Evolutionary conservation across 2,113 vertebrate species (phyloP), one percentile per base, ranked within the genome.

Genomic region (Clarias macrocephalus): DNA sequence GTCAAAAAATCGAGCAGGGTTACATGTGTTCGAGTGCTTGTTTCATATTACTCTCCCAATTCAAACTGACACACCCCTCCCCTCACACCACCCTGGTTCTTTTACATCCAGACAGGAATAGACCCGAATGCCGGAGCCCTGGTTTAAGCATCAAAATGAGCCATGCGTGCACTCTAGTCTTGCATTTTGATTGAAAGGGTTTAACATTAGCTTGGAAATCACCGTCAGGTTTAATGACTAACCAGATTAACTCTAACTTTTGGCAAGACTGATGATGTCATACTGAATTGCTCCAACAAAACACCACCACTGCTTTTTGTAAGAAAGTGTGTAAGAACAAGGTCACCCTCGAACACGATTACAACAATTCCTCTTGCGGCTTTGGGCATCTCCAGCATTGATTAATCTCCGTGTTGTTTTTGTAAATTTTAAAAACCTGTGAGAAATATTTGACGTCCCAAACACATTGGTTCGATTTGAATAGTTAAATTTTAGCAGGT

Each of bases 51-150:
- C 94, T 73, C 72, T 84, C 88, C 91, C 88, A 87, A 92, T 89
- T 86, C 21, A 73, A 88, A 75, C 76, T 88, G 85, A 82, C 70
- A 16, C 84, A 85, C 75, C 62, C n/a, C 75, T 56, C n/a, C 70
- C 12, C 76, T 37, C 76, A 19, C 12, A 3, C 28, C 37, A 86
- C 88, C 65, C 70, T 91, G 84, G 89, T 93, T 84, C 15, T 16
- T 73, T 91, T 91, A 87, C 86, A 70, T 63, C 83, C 18, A 42
- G 90, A 93, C 92, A 92, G 91, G 90, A 94, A 94, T 95, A 95
- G 91, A 85, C 28, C 11, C 21, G 62, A 88, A 68, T 59, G 60
- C 30, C 2, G 21, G 60, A 15, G 81, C 19, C 66, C 3, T 83
- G n/a, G 84, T 83, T 75, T 60, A 80, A 33, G 37, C 62, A 80